Conservation (phyloP, 2,113 vertebrate genomes). For the crab-eating macaque (Macaca fascicularis) region DNA sequence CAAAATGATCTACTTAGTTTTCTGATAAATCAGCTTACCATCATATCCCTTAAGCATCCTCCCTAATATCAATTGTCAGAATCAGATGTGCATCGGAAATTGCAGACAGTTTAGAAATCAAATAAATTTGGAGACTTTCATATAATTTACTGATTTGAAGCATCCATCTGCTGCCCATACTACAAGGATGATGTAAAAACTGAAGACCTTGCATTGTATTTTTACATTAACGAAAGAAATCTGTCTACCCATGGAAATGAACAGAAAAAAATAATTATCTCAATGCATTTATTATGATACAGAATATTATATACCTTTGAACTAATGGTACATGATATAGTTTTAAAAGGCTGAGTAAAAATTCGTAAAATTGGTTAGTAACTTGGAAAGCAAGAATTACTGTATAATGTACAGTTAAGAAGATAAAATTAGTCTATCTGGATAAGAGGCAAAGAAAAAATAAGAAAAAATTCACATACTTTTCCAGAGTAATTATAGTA, state of each 20-base stretch:
- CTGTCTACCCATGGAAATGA: neutral
- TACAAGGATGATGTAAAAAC: neutral
- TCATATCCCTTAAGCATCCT: neutral
- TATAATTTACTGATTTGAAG: constrained; percentile 23
- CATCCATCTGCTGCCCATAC: neutral
- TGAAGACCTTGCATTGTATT: neutral
- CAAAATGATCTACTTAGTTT: constrained; percentile 22
- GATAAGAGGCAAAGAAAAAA: neutral
- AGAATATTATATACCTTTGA: constrained; percentile 32
- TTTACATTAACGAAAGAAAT: constrained; percentile 10
- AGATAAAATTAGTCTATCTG: constrained; percentile 12
- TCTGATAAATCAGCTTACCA: constrained; percentile 31
- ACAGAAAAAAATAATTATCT: constrained; percentile 23
- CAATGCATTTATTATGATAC: neutral
- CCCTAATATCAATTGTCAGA: neutral
- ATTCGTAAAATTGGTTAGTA: constrained; percentile 37
- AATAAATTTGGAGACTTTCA: constrained; percentile 13
- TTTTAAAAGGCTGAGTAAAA: constrained; percentile 34
- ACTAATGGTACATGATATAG: neutral
- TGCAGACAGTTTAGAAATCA: constrained; percentile 30
- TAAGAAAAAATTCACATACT: constrained; percentile 1
- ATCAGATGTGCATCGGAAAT: neutral
- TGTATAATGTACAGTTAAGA: neutral
- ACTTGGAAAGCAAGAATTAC: constrained; percentile 33
- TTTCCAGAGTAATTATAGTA: neutral